phyloP scores from a whole-genome alignment of 1,140 invertebrate genomes.

The Babylonia areolata region DNA sequence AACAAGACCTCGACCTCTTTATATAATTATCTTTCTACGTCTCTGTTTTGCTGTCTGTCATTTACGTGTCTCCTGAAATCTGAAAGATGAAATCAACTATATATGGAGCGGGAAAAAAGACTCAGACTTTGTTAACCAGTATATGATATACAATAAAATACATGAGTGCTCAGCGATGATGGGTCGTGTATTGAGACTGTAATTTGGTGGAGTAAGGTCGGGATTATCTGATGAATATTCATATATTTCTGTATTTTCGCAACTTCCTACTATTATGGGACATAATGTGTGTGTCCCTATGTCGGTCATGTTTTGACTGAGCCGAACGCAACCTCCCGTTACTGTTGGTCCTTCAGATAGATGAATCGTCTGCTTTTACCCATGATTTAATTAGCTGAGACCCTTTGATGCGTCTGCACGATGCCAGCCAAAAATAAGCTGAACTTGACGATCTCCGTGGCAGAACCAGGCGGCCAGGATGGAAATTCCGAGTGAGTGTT shows the following conservation, averaged over 20 bases:
- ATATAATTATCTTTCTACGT: too few relatives aligned
- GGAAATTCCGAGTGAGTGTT: constrained; percentile 54
- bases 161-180: background rate
- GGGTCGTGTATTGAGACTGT: background rate
- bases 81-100: too few relatives aligned
- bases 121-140: too few relatives aligned
- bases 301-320: constrained; percentile 34
- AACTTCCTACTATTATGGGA: constrained; percentile 52
- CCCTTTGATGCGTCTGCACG: constrained; percentile 15
- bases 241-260: constrained; percentile 21
- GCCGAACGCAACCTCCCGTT: background rate
- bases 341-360: background rate
- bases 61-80: too few relatives aligned
- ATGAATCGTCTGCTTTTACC: constrained; percentile 23
- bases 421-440: constrained; percentile 88
- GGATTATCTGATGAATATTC: constrained; percentile 40
- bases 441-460: constrained; percentile 91
- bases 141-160: too few relatives aligned
- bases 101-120: too few relatives aligned
- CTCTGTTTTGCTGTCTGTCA: too few relatives aligned
- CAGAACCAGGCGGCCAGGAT: constrained; percentile 78
- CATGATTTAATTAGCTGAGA: constrained; percentile 35
- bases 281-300: constrained; percentile 36
- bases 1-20: too few relatives aligned
- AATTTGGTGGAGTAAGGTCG: background rate